Evolutionary conservation across 2,888 invertebrate species (phyloP), one percentile per base, ranked within the genome.

Genomic region (Zhuqinia jingwanae): DNA sequence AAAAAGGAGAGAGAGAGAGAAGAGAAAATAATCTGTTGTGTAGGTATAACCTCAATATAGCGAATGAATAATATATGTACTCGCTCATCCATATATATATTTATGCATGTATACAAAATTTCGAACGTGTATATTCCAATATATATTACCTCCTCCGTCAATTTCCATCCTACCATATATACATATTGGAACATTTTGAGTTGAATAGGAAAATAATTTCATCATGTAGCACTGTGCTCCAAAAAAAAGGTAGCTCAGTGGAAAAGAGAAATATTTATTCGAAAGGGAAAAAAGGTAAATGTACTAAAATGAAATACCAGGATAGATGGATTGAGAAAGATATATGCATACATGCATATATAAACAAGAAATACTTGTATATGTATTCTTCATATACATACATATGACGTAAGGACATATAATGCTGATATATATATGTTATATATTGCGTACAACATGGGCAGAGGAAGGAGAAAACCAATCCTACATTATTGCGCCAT

Each of bases 401-500:
- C 53, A 65, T 65, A 30, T 53, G 45, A 68, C 42, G 36, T 56
- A 20, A 30, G 45, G 30, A 45, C 56, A 42, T 45, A 25, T n/a
- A n/a, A n/a, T n/a, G n/a, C 68, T 15, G 53, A 63, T 75, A 73
- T n/a, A n/a, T n/a, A n/a, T n/a, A n/a, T n/a, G n/a, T 42, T 27
- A 50, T 30, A 65, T 56, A 65, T 70, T 36, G 56, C 68, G 58
- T 70, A n/a, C n/a, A 82, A 56, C 65, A 68, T 56, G 75, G 42
- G 20, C 42, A 42, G 17, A 47, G 47, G 68, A 53, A 17, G 47
- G 68, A 53, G 30, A 83, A 78, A 78, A 68, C 58, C 78, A 77
- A 85, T 85, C 78, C 77, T 68, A 50, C 77, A 53, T 77, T 78
- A 85, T 87, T 87, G 81, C 85, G 88, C 85, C 85, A 88, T 84